A percentile compares a stretch with the other conserved stretches of the same genome.
Evolutionary conservation across 2,888 invertebrate species (phyloP).

Genomic region (Microdon myrmicae): DNA sequence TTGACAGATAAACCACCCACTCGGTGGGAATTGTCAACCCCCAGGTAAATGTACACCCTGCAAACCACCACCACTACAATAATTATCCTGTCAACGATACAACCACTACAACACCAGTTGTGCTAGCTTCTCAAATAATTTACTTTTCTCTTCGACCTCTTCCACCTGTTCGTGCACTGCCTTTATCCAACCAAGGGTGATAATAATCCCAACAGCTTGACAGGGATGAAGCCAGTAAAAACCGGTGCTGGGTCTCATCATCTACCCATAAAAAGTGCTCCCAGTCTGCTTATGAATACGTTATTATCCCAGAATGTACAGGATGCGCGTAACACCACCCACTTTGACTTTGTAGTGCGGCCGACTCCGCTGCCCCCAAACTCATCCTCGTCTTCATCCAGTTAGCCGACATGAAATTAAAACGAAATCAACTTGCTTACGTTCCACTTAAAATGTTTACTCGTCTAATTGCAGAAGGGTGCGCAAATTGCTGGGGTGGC

Average conservation of each 20-base stretch:
- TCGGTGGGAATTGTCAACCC: constrained; percentile 41
- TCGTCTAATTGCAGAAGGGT: constrained; percentile 52
- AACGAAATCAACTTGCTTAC: constrained; percentile 52
- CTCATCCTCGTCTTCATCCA: constrained; percentile 7
- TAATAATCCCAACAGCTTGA: constrained; percentile 49
- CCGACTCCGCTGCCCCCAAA: neutral
- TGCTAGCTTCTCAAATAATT: too few species aligned
- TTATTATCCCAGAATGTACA: constrained; percentile 33
- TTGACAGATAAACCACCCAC: constrained; percentile 50
- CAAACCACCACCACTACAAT: neutral
- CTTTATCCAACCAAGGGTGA: too few species aligned
- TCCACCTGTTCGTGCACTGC: too few species aligned
- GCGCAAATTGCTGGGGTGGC: constrained; percentile 41
- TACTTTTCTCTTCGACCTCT: too few species aligned
- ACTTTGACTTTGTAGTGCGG: too few species aligned
- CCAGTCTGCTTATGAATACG: constrained; percentile 47
- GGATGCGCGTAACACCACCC: constrained; percentile 14
- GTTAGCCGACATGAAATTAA: constrained; percentile 44
- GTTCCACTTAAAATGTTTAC: constrained; percentile 52
- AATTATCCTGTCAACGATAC: too few species aligned
- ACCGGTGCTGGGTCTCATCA: constrained; percentile 38
- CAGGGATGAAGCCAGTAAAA: constrained; percentile 24
- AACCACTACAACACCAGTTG: too few species aligned
- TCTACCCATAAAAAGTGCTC: constrained; percentile 45
- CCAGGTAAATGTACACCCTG: constrained; percentile 9